Base-by-base conservation (phyloP, 2,888 invertebrate species). In the Stegana nigrithorax region DNA sequence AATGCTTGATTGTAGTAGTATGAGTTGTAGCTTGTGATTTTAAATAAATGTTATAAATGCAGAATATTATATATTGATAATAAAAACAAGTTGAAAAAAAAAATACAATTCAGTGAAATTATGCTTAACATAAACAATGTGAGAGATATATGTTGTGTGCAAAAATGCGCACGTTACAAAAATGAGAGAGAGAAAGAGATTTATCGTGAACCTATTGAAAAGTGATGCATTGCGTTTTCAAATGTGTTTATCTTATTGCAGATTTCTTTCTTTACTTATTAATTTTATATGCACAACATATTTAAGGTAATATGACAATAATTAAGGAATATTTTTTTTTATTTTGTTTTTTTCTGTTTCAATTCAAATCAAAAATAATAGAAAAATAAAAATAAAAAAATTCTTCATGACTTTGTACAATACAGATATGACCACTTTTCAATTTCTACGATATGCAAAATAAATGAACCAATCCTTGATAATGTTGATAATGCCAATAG, bases 21-120 rank as follows among this genome's bases (percentile, higher is more conserved):
- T 82, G 78, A 82, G 75, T 71, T 81, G 74, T 72, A 80, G 82
- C 82, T 81, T 81, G 66, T 65, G 57, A 66, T 57, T 56, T 14
- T 29, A 51, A 29, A 10, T 5, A 45, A 8, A 29, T 32, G 29
- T 12, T 17, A 29, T 29, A 17, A 27, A 51, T 19, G 36, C 19
- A 45, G 10, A n/a, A 50, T 25, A 26, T 26, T 5, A 3, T 47
- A 23, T 26, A 25, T 50, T 25, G 25, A 50, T 12, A 50, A 50
- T 8, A 44, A 44, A 8, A 32, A 32, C 32, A 32, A 32, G 8
- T 8, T 32, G 21, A 17, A 17, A 21, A 45, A 8, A 45, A 45
- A 14, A 8, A 17, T 19, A n/a, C 5, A 32, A 12, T 4, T 2
- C 10, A 2, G 32, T 32, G n/a, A n/a, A n/a, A n/a, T n/a, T n/a